Evolutionary conservation across 2,888 invertebrate species (phyloP).

Genomic region (Netelia virgata): DNA sequence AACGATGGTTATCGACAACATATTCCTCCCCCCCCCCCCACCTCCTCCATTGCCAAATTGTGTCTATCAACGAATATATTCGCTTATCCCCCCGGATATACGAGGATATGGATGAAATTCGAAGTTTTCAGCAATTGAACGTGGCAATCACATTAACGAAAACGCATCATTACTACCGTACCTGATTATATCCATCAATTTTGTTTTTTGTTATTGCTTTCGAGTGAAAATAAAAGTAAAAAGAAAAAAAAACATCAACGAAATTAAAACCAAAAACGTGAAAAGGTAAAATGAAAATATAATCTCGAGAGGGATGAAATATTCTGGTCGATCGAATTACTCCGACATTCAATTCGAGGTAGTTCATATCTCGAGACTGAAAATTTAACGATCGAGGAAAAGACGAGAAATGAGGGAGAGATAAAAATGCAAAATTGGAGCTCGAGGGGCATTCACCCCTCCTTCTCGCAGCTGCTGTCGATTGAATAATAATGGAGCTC

Average conservation of each 20-base stretch:
- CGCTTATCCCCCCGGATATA: too few relatives aligned
- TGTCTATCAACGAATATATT: too few relatives aligned
- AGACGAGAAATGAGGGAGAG: background rate
- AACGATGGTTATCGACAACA: background rate
- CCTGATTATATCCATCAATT: too few relatives aligned
- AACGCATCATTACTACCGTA: background rate
- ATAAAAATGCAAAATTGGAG: background rate
- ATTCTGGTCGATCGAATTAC: background rate
- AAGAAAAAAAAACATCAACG: background rate
- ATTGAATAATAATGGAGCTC: constrained; percentile 15
- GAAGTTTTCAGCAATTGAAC: background rate
- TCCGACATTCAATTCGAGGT: too few relatives aligned
- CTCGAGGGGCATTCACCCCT: background rate
- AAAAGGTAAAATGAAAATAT: background rate
- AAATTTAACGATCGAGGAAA: background rate
- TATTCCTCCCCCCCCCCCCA: too few relatives aligned
- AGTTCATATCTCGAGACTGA: background rate
- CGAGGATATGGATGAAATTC: too few relatives aligned
- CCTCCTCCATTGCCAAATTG: background rate
- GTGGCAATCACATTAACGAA: background rate
- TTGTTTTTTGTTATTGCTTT: background rate
- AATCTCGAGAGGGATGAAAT: background rate
- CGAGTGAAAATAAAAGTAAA: background rate
- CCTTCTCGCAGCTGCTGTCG: background rate
- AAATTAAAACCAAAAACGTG: background rate